Evolutionary conservation across 2,888 invertebrate genomes (phyloP).

Genomic region (Sarcophaga carnaria): DNA sequence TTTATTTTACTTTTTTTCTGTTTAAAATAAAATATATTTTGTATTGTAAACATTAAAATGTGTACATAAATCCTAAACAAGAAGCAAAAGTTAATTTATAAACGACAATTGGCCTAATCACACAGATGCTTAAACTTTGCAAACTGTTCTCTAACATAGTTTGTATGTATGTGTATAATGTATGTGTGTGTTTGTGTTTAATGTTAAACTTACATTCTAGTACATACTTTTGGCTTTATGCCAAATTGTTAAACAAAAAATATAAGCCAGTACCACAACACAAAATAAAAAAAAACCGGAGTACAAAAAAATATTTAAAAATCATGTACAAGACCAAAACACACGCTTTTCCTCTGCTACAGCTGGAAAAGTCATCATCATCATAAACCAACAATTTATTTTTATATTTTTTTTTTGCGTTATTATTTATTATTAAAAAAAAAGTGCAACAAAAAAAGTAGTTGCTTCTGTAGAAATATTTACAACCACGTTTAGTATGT

Average conservation of each 20-base stretch:
- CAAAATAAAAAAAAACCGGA: background rate
- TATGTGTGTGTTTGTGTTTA: background rate
- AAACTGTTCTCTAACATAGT: conserved; percentile 40
- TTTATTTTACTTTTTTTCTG: too few relatives aligned
- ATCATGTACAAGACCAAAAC: conserved; percentile 29
- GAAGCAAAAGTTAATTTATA: conserved; percentile 54
- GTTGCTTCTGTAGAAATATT: conserved; percentile 10
- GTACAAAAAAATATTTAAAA: background rate
- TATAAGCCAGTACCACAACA: background rate
- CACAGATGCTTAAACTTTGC: conserved; percentile 61
- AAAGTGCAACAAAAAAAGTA: background rate
- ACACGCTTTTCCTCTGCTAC: background rate
- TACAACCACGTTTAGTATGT: background rate
- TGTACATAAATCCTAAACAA: background rate
- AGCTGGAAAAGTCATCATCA: conserved; percentile 14
- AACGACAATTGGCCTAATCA: conserved; percentile 65
- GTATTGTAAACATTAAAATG: background rate
- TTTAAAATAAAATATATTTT: conserved; percentile 4
- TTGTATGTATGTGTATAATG: conserved; percentile 6
- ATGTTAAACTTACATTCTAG: conserved; percentile 21
- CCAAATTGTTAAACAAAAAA: conserved; percentile 43
- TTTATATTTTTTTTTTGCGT: background rate
- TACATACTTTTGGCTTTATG: conserved; percentile 45
- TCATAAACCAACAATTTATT: conserved; percentile 2
- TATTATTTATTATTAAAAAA: background rate